phyloP scores from a whole-genome alignment of 2,888 invertebrate species.

The Limnephilus lunatus region DNA sequence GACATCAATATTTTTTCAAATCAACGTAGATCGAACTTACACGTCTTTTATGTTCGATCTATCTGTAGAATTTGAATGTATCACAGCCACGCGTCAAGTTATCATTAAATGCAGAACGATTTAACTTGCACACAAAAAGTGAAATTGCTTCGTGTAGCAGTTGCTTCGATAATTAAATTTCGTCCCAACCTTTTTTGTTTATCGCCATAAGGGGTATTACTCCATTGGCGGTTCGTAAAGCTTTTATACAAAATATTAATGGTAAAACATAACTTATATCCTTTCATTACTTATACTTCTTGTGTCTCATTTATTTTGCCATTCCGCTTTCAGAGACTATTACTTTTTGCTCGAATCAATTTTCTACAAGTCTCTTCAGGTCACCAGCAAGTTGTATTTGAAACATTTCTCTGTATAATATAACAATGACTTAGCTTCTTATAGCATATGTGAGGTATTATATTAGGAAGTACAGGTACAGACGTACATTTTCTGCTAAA shows the following conservation, averaged over 20 bases:
- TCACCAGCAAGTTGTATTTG: not conserved
- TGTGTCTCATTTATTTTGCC: too few species aligned
- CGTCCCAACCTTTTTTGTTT: conserved; percentile 56
- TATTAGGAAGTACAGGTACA: too few species aligned
- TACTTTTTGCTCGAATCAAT: not conserved
- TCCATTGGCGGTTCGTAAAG: not conserved
- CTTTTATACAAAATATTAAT: not conserved
- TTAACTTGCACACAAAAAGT: conserved; percentile 49
- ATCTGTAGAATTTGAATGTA: not conserved
- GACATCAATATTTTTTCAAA: too few species aligned
- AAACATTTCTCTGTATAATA: not conserved
- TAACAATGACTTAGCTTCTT: too few species aligned
- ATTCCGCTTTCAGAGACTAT: not conserved
- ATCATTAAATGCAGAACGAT: conserved; percentile 3
- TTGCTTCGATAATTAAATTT: conserved; percentile 56
- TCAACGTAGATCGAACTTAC: too few species aligned
- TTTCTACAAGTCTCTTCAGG: not conserved
- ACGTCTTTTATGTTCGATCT: not conserved
- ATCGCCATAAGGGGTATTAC: conserved; percentile 40
- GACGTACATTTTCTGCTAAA: too few species aligned
- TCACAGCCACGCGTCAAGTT: not conserved
- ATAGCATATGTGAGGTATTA: too few species aligned
- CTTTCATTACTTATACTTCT: too few species aligned
- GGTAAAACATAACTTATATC: not conserved
- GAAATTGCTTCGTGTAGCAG: conserved; percentile 52